phyloP scores from a whole-genome alignment of 2,113 vertebrate genomes.

The Noturus placidus region DNA sequence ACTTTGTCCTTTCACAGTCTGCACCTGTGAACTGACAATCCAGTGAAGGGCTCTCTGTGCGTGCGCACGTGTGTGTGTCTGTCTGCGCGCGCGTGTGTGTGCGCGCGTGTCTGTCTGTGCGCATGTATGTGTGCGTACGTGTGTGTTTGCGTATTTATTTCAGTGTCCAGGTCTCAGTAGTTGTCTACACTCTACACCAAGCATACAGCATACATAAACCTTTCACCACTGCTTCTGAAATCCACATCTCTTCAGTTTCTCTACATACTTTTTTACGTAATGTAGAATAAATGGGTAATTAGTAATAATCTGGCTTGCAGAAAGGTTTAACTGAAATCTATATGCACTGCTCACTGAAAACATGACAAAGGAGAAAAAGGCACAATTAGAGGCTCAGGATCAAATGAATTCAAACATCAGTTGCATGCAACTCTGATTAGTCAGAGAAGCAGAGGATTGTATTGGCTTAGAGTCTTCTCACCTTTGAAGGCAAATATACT shows the following conservation, averaged over 20 bases:
- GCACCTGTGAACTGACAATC: constrained; percentile 10
- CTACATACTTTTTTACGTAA: neutral
- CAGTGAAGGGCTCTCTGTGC: neutral
- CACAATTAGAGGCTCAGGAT: constrained; percentile 28
- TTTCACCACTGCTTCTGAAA: neutral
- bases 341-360: constrained; percentile 7
- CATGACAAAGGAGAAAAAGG: constrained; percentile 25
- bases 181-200: neutral
- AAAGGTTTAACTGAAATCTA: constrained; percentile 33
- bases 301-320: constrained; percentile 16
- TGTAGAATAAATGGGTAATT: constrained; percentile 22
- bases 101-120: too few relatives aligned
- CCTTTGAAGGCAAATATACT: neutral
- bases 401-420: constrained; percentile 14
- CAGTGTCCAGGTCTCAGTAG: neutral
- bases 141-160: neutral
- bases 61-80: neutral
- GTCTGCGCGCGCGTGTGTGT: neutral
- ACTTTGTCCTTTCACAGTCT: neutral
- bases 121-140: neutral
- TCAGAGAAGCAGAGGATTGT: constrained; percentile 18
- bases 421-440: constrained; percentile 31
- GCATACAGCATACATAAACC: neutral
- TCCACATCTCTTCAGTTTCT: neutral
- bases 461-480: constrained; percentile 8